Evolutionary conservation across 2,797 vertebrate species (phyloP).

Genomic region (Tarsius wallacei): DNA sequence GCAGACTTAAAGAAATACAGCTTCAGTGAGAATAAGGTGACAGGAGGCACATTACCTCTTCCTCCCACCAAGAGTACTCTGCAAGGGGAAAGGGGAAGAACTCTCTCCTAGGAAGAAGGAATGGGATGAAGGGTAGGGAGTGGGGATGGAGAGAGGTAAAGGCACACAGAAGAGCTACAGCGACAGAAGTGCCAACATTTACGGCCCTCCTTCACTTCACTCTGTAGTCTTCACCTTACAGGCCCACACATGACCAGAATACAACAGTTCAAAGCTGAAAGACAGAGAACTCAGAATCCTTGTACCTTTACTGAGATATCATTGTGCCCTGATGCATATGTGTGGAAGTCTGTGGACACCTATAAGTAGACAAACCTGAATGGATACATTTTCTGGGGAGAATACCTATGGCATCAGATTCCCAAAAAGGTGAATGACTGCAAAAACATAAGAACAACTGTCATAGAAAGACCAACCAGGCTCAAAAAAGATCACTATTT

Average conservation of each 20-base stretch:
- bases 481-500: background rate
- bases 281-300: background rate
- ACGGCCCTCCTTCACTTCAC: background rate
- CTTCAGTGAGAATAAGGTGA: background rate
- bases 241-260: background rate
- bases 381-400: background rate
- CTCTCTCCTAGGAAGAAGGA: background rate
- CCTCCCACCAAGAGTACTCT: background rate
- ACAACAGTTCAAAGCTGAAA: background rate
- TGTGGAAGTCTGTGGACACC: background rate
- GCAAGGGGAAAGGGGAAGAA: background rate
- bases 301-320: conserved; percentile 8
- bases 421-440: background rate
- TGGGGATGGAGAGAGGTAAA: background rate
- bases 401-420: background rate
- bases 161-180: background rate
- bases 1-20: background rate
- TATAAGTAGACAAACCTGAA: background rate
- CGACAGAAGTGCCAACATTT: background rate
- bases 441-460: background rate
- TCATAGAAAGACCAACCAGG: background rate
- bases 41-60: background rate
- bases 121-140: background rate
- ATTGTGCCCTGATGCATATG: background rate
- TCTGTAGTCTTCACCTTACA: background rate